Conservation (phyloP, 2,113 vertebrate species). For the Microtus pennsylvanicus region DNA sequence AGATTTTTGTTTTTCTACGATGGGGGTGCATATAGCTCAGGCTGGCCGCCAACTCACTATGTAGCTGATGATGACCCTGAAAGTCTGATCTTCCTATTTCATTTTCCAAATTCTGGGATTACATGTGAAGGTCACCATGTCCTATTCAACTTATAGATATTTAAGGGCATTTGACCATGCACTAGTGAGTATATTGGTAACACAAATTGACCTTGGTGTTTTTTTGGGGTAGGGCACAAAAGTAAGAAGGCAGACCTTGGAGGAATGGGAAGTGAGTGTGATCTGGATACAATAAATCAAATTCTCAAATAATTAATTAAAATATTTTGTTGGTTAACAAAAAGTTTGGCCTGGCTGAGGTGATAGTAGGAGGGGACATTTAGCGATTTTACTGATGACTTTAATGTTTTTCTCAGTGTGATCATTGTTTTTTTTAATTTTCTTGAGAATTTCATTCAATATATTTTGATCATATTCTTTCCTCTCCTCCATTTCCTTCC, state of each 20-base stretch:
- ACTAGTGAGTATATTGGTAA: background rate
- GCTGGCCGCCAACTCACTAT: background rate
- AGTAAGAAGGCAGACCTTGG: background rate
- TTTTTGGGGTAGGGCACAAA: background rate
- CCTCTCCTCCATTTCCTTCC: background rate
- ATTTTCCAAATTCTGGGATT: background rate
- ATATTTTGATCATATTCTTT: background rate
- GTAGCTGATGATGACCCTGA: background rate
- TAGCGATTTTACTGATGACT: background rate
- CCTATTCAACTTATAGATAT: background rate
- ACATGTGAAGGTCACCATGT: background rate
- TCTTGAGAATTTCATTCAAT: background rate
- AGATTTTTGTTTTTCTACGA: background rate
- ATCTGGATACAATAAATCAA: background rate
- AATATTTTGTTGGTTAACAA: background rate
- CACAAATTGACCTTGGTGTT: background rate
- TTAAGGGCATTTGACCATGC: background rate
- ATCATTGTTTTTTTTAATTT: background rate
- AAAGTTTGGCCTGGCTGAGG: background rate
- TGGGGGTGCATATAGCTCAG: background rate
- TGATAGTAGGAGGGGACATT: background rate
- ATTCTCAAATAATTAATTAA: background rate
- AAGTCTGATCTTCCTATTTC: background rate
- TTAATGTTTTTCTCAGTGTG: background rate
- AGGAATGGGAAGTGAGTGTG: background rate